phyloP scores from a whole-genome alignment of 2,113 vertebrate genomes.

The Edolisoma coerulescens region DNA sequence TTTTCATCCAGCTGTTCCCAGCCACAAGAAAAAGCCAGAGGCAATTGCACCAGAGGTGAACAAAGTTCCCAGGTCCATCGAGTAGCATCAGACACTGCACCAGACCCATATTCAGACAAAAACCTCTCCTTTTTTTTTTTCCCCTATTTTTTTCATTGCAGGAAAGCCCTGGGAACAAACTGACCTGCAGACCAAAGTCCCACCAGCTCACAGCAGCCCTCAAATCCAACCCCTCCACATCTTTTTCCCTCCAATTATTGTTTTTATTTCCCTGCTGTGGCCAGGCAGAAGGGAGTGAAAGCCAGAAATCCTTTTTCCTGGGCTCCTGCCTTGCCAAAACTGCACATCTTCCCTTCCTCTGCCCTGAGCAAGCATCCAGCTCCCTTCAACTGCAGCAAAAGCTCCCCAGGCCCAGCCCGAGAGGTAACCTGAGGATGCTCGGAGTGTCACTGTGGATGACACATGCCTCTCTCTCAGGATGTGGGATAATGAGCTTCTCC shows the following conservation, averaged over 20 bases:
- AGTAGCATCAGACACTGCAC: not conserved
- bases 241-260: not conserved
- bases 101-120: not conserved
- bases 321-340: not conserved
- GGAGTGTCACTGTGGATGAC: conserved; percentile 71
- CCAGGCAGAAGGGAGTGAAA: not conserved
- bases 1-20: not conserved
- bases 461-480: conserved; percentile 74
- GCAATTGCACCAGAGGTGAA: not conserved
- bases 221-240: not conserved
- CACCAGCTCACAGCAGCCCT: not conserved
- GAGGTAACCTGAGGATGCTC: conserved; percentile 68
- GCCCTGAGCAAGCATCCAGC: not conserved
- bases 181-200: not conserved
- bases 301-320: not conserved
- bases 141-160: not conserved
- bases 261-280: not conserved
- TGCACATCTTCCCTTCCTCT: not conserved
- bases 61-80: not conserved
- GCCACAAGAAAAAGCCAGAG: not conserved
- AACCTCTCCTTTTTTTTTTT: not conserved
- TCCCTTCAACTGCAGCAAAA: not conserved
- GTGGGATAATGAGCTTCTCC: conserved; percentile 74
- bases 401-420: not conserved
- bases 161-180: not conserved